phyloP scores from a whole-genome alignment of 1,140 invertebrate species.

The Calliopsis andreniformis region DNA sequence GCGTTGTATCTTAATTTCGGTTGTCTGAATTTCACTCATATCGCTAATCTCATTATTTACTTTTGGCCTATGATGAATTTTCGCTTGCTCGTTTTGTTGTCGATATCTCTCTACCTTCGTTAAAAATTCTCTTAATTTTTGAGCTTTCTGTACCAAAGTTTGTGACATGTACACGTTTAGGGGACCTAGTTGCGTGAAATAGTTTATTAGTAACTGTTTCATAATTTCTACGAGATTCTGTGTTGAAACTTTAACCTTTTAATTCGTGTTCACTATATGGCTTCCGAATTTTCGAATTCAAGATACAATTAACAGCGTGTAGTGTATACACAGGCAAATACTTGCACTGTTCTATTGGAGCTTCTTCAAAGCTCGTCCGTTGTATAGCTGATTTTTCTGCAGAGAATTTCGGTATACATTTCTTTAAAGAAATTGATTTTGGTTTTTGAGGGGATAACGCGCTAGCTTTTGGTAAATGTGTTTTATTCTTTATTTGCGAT shows the following conservation, averaged over 20 bases:
- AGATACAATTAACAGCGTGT: conserved; percentile 25
- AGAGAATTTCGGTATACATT: not conserved
- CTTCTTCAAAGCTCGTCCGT: not conserved
- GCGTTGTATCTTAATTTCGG: conserved; percentile 1
- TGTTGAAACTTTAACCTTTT: not conserved
- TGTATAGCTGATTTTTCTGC: not conserved
- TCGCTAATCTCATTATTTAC: not conserved
- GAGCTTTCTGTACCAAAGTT: not conserved
- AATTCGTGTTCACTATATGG: conserved; percentile 4
- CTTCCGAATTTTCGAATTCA: conserved; percentile 9
- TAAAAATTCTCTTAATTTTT: conserved; percentile 3
- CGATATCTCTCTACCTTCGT: not conserved
- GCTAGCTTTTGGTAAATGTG: not conserved
- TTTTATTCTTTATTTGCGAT: not conserved
- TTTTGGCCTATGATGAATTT: conserved; percentile 14
- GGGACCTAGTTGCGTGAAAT: conserved; percentile 8
- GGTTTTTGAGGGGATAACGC: not conserved
- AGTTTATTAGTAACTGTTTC: not conserved
- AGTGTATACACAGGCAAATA: not conserved
- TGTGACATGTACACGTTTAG: not conserved
- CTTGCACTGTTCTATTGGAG: conserved; percentile 6
- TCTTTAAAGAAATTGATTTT: not conserved
- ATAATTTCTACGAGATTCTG: not conserved
- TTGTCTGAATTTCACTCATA: not conserved
- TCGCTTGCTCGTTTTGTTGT: not conserved